Conservation (phyloP, 2,797 vertebrate species). For the Rhinogobio ventralis region DNA sequence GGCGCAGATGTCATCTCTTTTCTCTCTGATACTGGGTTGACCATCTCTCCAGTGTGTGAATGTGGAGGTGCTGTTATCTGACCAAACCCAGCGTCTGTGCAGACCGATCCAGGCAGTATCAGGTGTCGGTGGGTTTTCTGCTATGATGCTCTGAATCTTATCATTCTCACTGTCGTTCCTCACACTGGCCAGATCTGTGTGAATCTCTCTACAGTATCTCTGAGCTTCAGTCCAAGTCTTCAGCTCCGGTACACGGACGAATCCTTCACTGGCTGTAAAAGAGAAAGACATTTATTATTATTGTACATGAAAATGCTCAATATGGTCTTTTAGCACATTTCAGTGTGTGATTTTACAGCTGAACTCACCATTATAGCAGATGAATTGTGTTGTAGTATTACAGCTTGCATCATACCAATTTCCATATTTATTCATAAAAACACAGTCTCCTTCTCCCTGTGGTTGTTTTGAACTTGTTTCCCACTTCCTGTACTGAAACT, state of each 20-base stretch:
- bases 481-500: no score
- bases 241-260: accelerated
- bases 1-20: not conserved
- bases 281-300: not conserved
- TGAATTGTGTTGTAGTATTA: accelerated
- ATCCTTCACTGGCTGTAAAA: not conserved
- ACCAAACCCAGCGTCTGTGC: constrained; percentile 50
- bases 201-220: not conserved
- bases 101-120: constrained; percentile 29
- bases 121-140: accelerated
- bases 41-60: constrained; percentile 5
- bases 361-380: no score
- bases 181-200: constrained; percentile 6
- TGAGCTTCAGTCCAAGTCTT: not conserved
- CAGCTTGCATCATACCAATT: accelerated
- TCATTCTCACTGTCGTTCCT: not conserved
- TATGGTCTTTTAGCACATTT: no score
- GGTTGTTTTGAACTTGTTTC: no score
- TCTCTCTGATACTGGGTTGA: accelerated
- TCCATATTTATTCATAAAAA: no score
- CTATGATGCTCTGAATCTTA: not conserved
- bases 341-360: no score
- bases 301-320: no score
- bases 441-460: no score
- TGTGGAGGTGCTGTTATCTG: constrained; percentile 42